phyloP scores from a whole-genome alignment of 2,113 vertebrate genomes.

The Triplophysa siluroides region DNA sequence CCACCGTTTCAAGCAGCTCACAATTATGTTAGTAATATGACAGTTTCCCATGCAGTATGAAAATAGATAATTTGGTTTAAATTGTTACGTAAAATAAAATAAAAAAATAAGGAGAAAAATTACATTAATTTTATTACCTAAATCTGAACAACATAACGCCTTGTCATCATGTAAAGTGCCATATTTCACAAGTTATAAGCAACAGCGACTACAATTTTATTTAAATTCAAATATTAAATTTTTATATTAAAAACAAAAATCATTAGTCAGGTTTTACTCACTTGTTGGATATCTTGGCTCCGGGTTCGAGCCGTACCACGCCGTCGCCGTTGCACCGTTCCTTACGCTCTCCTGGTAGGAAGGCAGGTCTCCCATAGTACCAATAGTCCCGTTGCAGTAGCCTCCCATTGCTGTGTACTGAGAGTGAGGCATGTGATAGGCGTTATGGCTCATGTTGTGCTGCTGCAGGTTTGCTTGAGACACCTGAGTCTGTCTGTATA shows the following conservation, averaged over 20 bases:
- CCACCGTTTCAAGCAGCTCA: too few species aligned
- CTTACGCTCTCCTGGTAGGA: constrained; percentile 85
- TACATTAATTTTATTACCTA: neutral
- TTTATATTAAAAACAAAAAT: too few species aligned
- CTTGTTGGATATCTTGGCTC: constrained; percentile 87
- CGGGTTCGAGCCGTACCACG: constrained; percentile 84
- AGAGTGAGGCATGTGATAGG: constrained; percentile 81
- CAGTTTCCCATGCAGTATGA: too few species aligned
- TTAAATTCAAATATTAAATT: too few species aligned
- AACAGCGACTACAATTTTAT: too few species aligned
- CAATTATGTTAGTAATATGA: too few species aligned
- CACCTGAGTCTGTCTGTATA: constrained; percentile 79
- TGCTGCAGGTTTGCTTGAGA: constrained; percentile 72
- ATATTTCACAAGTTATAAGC: too few species aligned
- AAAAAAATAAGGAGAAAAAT: too few species aligned
- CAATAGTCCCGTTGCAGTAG: constrained; percentile 85
- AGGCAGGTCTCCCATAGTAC: constrained; percentile 83
- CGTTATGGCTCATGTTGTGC: constrained; percentile 71
- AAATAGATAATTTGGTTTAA: neutral
- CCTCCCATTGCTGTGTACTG: constrained; percentile 83
- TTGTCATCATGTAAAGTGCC: neutral
- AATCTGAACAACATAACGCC: neutral
- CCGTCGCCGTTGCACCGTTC: constrained; percentile 73
- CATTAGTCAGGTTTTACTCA: constrained; percentile 68
- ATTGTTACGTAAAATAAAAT: neutral